Conservation (phyloP, 2,113 vertebrate genomes). For the Lophura nycthemera region DNA sequence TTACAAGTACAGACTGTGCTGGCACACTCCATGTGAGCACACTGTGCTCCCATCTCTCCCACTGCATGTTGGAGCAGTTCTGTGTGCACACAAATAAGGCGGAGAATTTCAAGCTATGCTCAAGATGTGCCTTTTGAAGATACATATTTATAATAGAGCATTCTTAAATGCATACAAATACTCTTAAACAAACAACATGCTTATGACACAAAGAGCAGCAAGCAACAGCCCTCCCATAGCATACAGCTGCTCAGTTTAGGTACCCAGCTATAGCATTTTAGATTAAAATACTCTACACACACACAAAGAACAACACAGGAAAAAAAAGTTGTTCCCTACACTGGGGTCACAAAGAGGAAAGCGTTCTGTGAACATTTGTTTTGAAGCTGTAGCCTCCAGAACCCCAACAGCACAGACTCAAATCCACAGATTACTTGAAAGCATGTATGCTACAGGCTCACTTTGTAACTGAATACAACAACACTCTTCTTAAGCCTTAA, state of each 20-base stretch:
- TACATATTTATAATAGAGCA: not conserved
- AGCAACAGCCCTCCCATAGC: not conserved
- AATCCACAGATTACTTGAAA: not conserved
- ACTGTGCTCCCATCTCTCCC: not conserved
- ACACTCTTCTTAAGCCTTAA: not conserved
- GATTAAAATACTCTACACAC: not conserved
- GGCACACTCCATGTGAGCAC: not conserved
- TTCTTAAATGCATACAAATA: not conserved
- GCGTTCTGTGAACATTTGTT: not conserved
- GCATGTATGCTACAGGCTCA: not conserved
- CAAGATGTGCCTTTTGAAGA: not conserved
- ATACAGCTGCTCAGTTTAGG: accelerated
- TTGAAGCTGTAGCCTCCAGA: not conserved
- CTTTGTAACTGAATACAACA: not conserved
- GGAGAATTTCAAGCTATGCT: accelerated
- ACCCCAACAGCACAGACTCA: not conserved
- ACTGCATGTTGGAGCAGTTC: accelerated
- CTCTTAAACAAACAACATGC: not conserved
- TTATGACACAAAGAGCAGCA: not conserved
- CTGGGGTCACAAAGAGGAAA: not conserved
- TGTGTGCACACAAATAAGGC: not conserved
- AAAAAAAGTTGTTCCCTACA: not conserved
- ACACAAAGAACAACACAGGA: not conserved
- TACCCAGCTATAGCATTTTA: not conserved
- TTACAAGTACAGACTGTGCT: accelerated